Percentiles rank a stretch among this genome's conserved stretches.
These are phyloP conservation scores for Drosophila neutralis DNA, from an alignment of 2,888 invertebrate genomes.

Conservation along the genomic window DNA sequence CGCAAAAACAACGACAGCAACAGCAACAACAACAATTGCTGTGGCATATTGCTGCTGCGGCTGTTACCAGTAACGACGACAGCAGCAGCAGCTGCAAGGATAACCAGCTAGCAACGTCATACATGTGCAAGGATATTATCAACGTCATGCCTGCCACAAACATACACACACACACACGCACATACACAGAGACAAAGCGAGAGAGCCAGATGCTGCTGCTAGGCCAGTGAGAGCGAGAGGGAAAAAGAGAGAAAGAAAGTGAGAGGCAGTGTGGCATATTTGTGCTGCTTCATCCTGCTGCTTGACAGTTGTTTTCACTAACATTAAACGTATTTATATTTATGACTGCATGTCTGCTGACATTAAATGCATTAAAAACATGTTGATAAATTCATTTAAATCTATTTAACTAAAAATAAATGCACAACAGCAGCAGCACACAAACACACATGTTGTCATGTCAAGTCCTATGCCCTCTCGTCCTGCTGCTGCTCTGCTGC, in stretches of 20 bases:
- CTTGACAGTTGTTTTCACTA: conserved; percentile 50
- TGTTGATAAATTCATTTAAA: conserved; percentile 69
- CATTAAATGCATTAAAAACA: conserved; percentile 68
- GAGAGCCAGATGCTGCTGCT: conserved; percentile 10
- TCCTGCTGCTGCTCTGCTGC: conserved; percentile 22
- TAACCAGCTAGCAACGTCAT: conserved; percentile 71
- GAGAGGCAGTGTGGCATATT: conserved; percentile 53
- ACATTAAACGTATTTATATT: conserved; percentile 68
- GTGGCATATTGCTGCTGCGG: conserved; percentile 57
- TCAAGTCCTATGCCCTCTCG: background rate
- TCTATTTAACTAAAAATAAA: conserved; percentile 69
- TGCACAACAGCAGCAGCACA: conserved; percentile 26
- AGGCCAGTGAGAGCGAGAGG: conserved; percentile 14
- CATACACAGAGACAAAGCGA: conserved; percentile 19
- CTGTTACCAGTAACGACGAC: conserved; percentile 30
- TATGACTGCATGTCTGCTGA: conserved; percentile 45
- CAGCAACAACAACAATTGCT: conserved; percentile 37
- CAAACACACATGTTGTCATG: conserved; percentile 5
- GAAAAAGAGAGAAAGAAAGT: conserved; percentile 8
- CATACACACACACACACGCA: conserved; percentile 37
- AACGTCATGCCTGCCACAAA: conserved; percentile 77
- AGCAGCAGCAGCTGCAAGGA: conserved; percentile 63
- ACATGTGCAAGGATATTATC: conserved; percentile 82
- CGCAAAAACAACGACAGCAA: conserved; percentile 38
- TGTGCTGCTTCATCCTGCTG: conserved; percentile 42